Conservation (phyloP, 2,113 vertebrate species). For the Microcebus lehilahytsara region DNA sequence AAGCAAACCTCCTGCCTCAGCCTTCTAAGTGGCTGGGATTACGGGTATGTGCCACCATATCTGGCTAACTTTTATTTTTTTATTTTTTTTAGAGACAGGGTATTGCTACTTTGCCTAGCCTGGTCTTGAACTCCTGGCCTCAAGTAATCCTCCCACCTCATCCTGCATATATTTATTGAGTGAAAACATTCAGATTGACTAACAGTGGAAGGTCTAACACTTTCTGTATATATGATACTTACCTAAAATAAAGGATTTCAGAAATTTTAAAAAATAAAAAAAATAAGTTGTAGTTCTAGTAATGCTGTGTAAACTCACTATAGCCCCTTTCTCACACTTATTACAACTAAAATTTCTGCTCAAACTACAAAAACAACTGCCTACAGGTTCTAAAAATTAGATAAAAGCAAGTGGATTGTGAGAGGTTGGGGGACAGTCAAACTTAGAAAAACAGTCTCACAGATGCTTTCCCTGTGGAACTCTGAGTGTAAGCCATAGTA, state of each 20-base stretch:
- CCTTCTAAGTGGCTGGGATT: too few relatives aligned
- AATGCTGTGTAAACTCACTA: background rate
- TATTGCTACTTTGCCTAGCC: too few relatives aligned
- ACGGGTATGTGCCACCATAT: too few relatives aligned
- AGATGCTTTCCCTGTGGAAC: background rate
- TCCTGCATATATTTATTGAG: background rate
- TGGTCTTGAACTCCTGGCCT: too few relatives aligned
- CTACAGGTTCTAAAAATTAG: background rate
- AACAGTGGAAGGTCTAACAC: background rate
- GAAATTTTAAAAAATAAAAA: background rate
- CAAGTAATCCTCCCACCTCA: too few relatives aligned
- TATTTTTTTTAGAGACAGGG: too few relatives aligned
- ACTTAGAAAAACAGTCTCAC: background rate
- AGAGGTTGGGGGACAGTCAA: background rate
- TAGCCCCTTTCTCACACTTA: background rate
- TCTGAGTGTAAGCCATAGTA: background rate
- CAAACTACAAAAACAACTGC: background rate
- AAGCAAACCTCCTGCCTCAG: too few relatives aligned
- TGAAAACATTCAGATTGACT: background rate
- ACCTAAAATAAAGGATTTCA: background rate
- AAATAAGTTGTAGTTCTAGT: too few relatives aligned
- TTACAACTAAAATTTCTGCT: background rate
- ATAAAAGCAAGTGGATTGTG: background rate
- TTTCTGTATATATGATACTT: background rate
- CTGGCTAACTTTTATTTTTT: too few relatives aligned